These are phyloP conservation scores for Cherax destructor DNA, from an alignment of 1,140 invertebrate genomes.

Conservation along the genomic window DNA sequence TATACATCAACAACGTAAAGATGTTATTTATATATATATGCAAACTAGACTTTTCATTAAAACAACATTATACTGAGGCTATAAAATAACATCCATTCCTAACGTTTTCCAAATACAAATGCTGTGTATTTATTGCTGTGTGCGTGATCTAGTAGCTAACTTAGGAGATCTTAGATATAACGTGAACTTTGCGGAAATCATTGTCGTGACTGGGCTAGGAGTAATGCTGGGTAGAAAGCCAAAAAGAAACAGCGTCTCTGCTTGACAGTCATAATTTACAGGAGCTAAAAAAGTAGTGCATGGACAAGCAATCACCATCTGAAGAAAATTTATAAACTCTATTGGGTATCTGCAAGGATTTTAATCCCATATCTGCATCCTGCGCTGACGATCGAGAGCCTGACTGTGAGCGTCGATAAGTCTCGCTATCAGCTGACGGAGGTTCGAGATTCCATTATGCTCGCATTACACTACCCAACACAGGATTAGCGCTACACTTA, in stretches of 20 bases:
- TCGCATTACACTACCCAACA: too few species aligned
- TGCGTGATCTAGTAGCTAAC: slow-evolving; percentile 65
- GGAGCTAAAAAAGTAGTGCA: slow-evolving; percentile 42
- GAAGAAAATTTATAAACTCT: neutral
- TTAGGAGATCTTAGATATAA: slow-evolving; percentile 39
- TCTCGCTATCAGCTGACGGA: too few species aligned
- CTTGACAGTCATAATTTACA: slow-evolving; percentile 49
- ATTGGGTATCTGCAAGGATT: too few species aligned
- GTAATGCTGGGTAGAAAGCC: slow-evolving; percentile 50
- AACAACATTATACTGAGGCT: slow-evolving; percentile 68
- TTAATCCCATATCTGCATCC: too few species aligned
- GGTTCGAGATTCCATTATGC: too few species aligned
- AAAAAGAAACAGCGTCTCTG: slow-evolving; percentile 51
- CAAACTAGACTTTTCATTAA: slow-evolving; percentile 70
- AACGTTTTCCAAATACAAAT: slow-evolving; percentile 61
- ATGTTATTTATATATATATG: slow-evolving; percentile 69
- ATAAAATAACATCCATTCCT: slow-evolving; percentile 67
- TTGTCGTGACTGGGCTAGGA: slow-evolving; percentile 54
- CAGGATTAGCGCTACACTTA: too few species aligned
- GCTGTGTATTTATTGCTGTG: slow-evolving; percentile 68
- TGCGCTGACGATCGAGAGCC: too few species aligned
- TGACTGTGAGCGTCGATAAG: too few species aligned
- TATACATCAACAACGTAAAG: slow-evolving; percentile 69
- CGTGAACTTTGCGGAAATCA: slow-evolving; percentile 55
- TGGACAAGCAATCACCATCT: slow-evolving; percentile 35